Percentiles rank a stretch among this genome's conserved stretches.
Conservation (phyloP, 2,888 invertebrate genomes). For the Sclerodermus sp. region DNA sequence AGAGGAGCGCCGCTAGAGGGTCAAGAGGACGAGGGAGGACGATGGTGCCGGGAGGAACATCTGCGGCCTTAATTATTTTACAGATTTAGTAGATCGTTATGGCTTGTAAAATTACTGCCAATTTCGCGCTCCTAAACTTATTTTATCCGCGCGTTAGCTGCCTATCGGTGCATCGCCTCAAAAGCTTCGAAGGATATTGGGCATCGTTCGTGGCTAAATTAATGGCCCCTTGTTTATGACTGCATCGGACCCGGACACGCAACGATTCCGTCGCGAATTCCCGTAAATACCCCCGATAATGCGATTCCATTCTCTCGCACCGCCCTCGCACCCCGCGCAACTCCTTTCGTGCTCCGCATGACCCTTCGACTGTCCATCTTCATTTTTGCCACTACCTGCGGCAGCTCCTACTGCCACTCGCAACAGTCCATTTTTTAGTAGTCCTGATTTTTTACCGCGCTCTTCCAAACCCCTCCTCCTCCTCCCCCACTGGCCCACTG, state of each 20-base stretch:
- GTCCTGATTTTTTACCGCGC: too few species aligned
- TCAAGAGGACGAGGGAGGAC: not conserved
- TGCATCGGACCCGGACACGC: slow-evolving; percentile 48
- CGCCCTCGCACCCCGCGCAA: not conserved
- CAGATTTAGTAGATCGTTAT: slow-evolving; percentile 59
- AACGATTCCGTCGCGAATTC: slow-evolving; percentile 51
- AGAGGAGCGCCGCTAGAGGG: slow-evolving; percentile 1
- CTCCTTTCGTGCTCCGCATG: not conserved
- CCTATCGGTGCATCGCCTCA: slow-evolving; percentile 40
- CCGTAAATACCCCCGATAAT: slow-evolving; percentile 41
- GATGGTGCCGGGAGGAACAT: slow-evolving; percentile 35
- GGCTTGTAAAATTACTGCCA: slow-evolving; percentile 58
- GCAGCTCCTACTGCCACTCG: too few species aligned
- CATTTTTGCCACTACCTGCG: too few species aligned
- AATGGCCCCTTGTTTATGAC: slow-evolving; percentile 56
- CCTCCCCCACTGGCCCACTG: too few species aligned
- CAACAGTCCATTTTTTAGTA: too few species aligned
- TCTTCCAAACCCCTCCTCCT: too few species aligned
- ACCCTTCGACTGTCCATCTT: too few species aligned
- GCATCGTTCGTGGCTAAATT: slow-evolving; percentile 53
- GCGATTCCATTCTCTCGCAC: slow-evolving; percentile 18
- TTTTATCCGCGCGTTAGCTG: slow-evolving; percentile 48
- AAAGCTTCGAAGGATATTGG: slow-evolving; percentile 48
- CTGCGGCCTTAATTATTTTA: slow-evolving; percentile 58
- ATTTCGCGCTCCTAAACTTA: slow-evolving; percentile 57